Base-by-base conservation (phyloP, 2,888 invertebrate species). In the Hedychridium roseum region DNA sequence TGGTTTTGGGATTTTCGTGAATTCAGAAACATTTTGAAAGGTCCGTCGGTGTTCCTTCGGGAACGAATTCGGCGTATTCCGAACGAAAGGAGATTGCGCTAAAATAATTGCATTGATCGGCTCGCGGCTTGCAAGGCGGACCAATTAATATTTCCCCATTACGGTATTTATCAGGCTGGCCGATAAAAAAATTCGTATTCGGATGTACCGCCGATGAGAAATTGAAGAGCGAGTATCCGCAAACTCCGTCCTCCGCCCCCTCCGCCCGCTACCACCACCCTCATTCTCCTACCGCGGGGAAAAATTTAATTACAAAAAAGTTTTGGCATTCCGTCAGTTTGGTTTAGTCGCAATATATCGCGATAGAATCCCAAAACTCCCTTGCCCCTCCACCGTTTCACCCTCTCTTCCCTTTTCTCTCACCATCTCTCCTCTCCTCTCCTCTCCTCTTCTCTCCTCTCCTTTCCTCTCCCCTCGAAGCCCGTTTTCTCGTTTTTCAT, bases 301-400 rank as follows among this genome's bases (percentile, higher is more conserved):
- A 76, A 75, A 78, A 78, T 78, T 78, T 78, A 77, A 78, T 78
- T 78, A 78, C 73, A 77, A 74, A 76, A 78, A 78, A 78, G 76
- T 78, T 78, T 76, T 76, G 77, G 76, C 78, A 78, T 78, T 78
- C 78, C 78, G 73, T 78, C 78, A 75, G 77, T 76, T 76, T 69
- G 70, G 73, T 71, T 74, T 71, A 74, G 68, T 68, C 62, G 59
- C 55, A 56, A 59, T 68, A 66, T 66, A 67, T 64, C 64, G 63
- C 47, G 43, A 30, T 52, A 57, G 55, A 60, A 58, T 61, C 56
- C 59, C 55, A 59, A 60, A 57, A 58, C 59, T 30, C 38, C 50
- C 43, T 30, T 27, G 47, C 45, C 37, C 50, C 52, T 35, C 26
- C 49, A 38, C 42, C 26, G 36, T 28, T 46, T 50, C 36, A 30